Base-by-base conservation (phyloP, 2,797 vertebrate species). In the Spinibarbus caldwelli region DNA sequence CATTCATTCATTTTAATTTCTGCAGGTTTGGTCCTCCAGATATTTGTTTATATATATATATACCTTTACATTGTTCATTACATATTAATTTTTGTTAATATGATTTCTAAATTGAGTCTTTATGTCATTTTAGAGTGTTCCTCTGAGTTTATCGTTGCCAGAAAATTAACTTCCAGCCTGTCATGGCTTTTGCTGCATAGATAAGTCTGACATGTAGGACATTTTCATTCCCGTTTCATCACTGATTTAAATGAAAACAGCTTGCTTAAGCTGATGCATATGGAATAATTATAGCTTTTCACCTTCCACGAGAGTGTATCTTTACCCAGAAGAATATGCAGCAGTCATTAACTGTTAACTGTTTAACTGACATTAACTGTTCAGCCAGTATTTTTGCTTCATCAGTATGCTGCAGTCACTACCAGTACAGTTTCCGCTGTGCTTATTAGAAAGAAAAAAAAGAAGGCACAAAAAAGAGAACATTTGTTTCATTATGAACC, bases 391-490 rank as follows among this genome's bases (percentile, higher is more conserved):
- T 21, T 79, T 62, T 52, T 68, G 19, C 73, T 75, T 85, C 84
- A 91, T 91, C 89, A 85, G 85, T 90, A 89, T 91, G 86, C 88
- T 85, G 83, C 73, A 83, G 8, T 72, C 45, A 82, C 36, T 59
- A 34, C 49, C 57, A 49, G 71, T 43, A 82, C 45, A 70, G 80
- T 67, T 83, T 86, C 71, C 36, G 59, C 81, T 81, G 43, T 83
- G 70, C 66, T 45, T 59, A 52, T 78, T 77, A 80, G 26, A 68
- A 78, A 81, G 52, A n/a, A 79, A 52, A 80, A 82, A 82, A n/a
- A 29, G 34, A 80, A 54, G 9, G 59, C 26, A 15, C 12, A 1
- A 26, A 85, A 26, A 66, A 47, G 29, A 67, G 67, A 80, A 67
- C 78, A 78, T 85, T 78, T 5, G 72, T 73, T 85, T 86, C 67